phyloP scores from a whole-genome alignment of 2,797 vertebrate species.

The Rhinogobio ventralis region DNA sequence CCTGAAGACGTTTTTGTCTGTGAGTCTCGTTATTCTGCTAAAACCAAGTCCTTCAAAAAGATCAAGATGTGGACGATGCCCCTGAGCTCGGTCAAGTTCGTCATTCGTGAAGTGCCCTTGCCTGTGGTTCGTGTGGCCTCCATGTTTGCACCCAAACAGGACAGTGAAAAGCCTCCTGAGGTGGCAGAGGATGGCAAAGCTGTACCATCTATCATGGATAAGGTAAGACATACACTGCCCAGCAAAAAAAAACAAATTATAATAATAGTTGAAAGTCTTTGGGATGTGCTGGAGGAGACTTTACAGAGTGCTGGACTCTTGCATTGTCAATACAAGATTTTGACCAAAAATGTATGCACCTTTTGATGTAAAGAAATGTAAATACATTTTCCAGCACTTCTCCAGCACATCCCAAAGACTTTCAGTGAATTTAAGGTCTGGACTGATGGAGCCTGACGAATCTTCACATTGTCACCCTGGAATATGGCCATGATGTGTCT shows the following conservation, averaged over 20 bases:
- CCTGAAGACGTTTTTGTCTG: constrained; percentile 96
- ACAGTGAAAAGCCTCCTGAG: constrained; percentile 87
- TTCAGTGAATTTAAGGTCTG: not conserved
- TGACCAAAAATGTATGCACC: no score
- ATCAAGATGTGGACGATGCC: constrained; percentile 99
- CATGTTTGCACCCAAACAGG: constrained; percentile 92
- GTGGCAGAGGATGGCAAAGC: constrained; percentile 84
- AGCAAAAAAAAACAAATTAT: no score
- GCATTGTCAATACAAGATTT: no score
- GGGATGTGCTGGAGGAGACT: no score
- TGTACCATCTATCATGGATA: constrained; percentile 83
- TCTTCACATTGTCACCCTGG: no score
- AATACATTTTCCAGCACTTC: no score
- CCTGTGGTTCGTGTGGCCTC: constrained; percentile 97
- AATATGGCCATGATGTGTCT: no score
- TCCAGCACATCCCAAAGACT: not conserved
- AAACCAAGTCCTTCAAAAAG: constrained; percentile 98
- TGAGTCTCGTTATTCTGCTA: constrained; percentile 97
- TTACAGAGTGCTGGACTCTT: no score
- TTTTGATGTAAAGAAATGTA: no score
- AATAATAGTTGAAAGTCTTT: no score
- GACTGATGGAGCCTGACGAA: no score
- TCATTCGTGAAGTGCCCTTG: constrained; percentile 89
- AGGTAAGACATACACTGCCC: constrained; percentile 75
- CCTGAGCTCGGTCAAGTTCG: constrained; percentile 91